These are phyloP conservation scores for Buphagus erythrorhynchus DNA, from an alignment of 2,797 vertebrate genomes.

Conservation along the genomic window DNA sequence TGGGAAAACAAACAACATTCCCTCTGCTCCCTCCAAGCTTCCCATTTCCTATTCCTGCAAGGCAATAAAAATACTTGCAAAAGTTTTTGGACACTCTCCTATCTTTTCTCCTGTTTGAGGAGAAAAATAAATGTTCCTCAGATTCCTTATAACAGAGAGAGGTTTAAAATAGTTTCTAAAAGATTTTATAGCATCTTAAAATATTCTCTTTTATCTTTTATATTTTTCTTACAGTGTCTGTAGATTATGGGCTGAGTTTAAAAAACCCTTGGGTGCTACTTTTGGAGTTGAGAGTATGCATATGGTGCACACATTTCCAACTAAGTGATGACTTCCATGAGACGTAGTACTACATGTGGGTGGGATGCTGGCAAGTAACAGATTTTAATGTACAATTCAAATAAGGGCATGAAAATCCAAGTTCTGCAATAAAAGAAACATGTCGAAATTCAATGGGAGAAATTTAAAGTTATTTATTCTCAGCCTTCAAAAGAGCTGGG, in stretches of 20 bases:
- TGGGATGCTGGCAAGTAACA: slow-evolving; percentile 55
- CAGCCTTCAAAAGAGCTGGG: slow-evolving; percentile 27
- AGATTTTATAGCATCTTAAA: slow-evolving; percentile 76
- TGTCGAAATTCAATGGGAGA: slow-evolving; percentile 4
- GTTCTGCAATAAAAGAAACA: slow-evolving; percentile 53
- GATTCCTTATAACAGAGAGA: slow-evolving; percentile 48
- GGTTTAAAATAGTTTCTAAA: slow-evolving; percentile 71
- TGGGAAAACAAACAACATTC: slow-evolving; percentile 23
- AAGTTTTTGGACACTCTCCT: slow-evolving; percentile 52
- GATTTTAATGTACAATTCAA: slow-evolving; percentile 63
- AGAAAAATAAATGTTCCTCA: slow-evolving; percentile 56
- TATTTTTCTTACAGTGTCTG: slow-evolving; percentile 75
- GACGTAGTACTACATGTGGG: slow-evolving; percentile 48
- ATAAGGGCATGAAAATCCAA: slow-evolving; percentile 57
- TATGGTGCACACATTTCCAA: slow-evolving; percentile 77
- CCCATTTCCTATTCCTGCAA: slow-evolving; percentile 33
- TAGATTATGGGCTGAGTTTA: slow-evolving; percentile 74
- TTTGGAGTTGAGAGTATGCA: slow-evolving; percentile 70
- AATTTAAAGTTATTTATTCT: slow-evolving; percentile 35
- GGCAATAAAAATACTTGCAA: slow-evolving; percentile 59
- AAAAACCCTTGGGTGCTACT: slow-evolving; percentile 79
- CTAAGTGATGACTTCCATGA: slow-evolving; percentile 67
- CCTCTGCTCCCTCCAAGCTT: not conserved
- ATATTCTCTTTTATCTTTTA: slow-evolving; percentile 79
- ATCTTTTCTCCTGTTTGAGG: slow-evolving; percentile 51